Evolutionary conservation across 2,888 invertebrate species (phyloP), one percentile per base, ranked within the genome.

Genomic region (Cantharis rustica): DNA sequence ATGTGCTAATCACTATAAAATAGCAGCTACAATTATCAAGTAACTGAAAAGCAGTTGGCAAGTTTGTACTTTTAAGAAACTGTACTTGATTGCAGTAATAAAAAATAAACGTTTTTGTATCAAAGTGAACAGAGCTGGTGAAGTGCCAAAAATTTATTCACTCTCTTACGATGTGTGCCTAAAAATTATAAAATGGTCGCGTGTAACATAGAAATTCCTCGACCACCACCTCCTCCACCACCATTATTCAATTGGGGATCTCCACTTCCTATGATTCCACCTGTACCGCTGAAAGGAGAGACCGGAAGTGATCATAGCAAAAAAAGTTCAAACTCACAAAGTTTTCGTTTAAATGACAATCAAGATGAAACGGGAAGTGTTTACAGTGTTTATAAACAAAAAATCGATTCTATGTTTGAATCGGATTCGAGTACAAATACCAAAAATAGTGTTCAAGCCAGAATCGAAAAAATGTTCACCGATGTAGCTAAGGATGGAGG

Each of bases 401-500:
- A 94, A 87, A 96, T 96, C 85, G 96, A 96, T 89, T 92, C 95
- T 20, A 93, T 96, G 88, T 96, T 96, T 88, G 89, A 90, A 77
- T 86, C 84, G 76, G 88, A 84, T 80, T 84, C 82, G 82, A 89
- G 85, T 80, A 75, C 85, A 81, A 83, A 86, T 84, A 90, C 91
- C 47, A 92, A 91, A 82, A 95, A 95, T 84, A 93, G 93, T 73
- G 95, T 96, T 2, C 96, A 96, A 87, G 95, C 95, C 15, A 92
- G 94, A 83, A 96, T 96, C 87, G 96, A 96, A 86, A 93, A 93
- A 83, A 94, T 96, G 93, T 96, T 96, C 85, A 92, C 92, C 20
- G 94, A 94, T 78, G 92, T 94, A 84, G 92, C 93, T 3, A 88
- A 90, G 68, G 90, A 92, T 78, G 86, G 88, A 27, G 90, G 90